Conservation (phyloP, 2,888 invertebrate genomes). For the Mesorhabditis sp. region DNA sequence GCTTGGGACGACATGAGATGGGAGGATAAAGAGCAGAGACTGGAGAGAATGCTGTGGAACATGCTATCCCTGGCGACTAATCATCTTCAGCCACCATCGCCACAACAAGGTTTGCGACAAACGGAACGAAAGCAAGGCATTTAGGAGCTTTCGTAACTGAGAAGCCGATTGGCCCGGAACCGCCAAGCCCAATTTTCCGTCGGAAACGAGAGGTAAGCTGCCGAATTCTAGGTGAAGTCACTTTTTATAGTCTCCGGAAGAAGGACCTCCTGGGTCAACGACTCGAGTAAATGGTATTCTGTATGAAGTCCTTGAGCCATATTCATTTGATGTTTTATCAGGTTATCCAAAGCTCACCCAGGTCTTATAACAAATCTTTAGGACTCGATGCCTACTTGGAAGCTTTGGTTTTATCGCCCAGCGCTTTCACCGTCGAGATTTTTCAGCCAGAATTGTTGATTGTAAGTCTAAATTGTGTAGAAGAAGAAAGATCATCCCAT, state of each 20-base stretch:
- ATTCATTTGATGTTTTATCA: background rate
- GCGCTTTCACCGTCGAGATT: constrained; percentile 42
- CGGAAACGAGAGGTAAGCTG: background rate
- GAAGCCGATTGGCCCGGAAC: background rate
- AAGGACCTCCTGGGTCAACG: background rate
- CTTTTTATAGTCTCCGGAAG: background rate
- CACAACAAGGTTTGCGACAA: too few relatives aligned
- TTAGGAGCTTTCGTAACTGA: constrained; percentile 1
- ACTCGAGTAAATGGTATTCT: constrained; percentile 1
- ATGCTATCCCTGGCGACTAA: background rate
- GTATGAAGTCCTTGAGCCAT: constrained; percentile 1
- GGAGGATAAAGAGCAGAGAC: background rate
- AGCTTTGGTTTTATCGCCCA: constrained; percentile 43
- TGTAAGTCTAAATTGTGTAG: constrained; percentile 11
- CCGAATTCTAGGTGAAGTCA: too few relatives aligned
- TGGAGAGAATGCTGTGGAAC: background rate
- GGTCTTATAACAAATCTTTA: background rate
- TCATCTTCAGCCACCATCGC: background rate
- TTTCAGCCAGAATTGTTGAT: constrained; percentile 36
- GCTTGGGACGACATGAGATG: background rate
- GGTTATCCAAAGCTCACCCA: background rate
- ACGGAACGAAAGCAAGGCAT: background rate
- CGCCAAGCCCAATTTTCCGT: background rate
- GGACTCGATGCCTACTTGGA: constrained; percentile 23
- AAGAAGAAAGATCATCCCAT: background rate